Base-by-base conservation (phyloP, 2,797 vertebrate genomes). In the Cephalopachus bancanus region DNA sequence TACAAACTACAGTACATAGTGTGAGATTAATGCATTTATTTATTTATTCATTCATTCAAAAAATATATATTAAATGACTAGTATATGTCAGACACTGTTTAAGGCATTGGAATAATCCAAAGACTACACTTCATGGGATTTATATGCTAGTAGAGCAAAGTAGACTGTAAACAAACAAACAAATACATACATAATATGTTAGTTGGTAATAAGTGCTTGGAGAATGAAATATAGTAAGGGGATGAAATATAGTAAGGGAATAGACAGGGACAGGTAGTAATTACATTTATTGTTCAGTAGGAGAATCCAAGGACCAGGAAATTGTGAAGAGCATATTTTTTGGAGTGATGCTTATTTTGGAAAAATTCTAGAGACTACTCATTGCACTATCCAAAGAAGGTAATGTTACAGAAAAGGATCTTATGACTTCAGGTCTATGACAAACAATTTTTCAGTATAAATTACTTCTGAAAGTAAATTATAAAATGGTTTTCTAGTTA, bases 291-390 rank as follows among this genome's bases (percentile, higher is more conserved):
- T 78, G 15, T 59, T 90, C 90, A 74, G 7, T 17, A 4, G 17
- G 55, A 20, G 14, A 64, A 30, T 67, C 33, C 44, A 71, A 62
- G 12, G 65, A 59, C 78, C 93, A 92, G 93, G 30, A 69, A 97
- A 87, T 49, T 96, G 75, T 81, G 57, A 96, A 65, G 55, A 85
- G 44, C 7, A 7, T 93, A 74, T 28, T 87, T 80, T 95, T 22
- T 75, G 90, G 91, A 95, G 93, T 96, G 92, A 94, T 89, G 33
- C 16, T 28, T 91, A 17, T 89, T 76, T 93, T 59, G 17, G 55
- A 16, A 44, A 93, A 79, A 92, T 55, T 87, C 65, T 75, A 0
- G 94, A 96, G 94, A 64, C 59, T 96, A 93, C 60, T 93, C 37
- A 86, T 97, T 95, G 83, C 78, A 95, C 69, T 64, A 81, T 37